Evolutionary conservation across 2,113 vertebrate genomes (phyloP).

Genomic region (Ageneiosus marmoratus): DNA sequence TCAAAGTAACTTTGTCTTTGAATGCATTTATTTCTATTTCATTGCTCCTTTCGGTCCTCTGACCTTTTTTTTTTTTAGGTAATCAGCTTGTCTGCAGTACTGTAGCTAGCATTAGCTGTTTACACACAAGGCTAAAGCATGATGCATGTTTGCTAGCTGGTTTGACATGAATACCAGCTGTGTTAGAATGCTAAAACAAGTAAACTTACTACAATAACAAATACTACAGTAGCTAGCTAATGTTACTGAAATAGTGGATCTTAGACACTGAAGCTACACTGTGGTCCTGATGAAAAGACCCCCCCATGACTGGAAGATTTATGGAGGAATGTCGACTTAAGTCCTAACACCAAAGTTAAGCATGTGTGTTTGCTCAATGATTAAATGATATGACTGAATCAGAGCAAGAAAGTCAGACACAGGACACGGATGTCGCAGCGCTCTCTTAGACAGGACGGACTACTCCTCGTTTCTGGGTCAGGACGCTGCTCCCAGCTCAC

Average conservation of each 20-base stretch:
- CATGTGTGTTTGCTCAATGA: conserved; percentile 6
- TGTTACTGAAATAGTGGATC: background rate
- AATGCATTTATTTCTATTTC: no score
- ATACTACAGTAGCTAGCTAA: background rate
- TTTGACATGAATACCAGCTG: background rate
- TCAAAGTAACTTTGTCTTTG: no score
- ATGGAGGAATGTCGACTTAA: background rate
- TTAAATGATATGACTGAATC: conserved; percentile 5
- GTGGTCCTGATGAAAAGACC: background rate
- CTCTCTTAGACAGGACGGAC: conserved; percentile 14
- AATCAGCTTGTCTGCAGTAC: background rate
- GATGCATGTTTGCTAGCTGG: background rate
- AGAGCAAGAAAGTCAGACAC: conserved; percentile 27
- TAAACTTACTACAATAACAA: background rate
- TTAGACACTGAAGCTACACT: background rate
- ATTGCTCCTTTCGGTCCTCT: no score
- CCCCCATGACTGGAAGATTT: background rate
- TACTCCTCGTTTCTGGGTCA: conserved; percentile 22
- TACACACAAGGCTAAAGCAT: background rate
- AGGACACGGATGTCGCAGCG: conserved; percentile 16
- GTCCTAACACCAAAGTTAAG: background rate
- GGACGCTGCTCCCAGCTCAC: background rate
- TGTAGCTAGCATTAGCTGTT: background rate
- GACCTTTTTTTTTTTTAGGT: no score
- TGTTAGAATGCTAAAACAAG: background rate